Percentiles rank a stretch among this genome's conserved stretches.
phyloP scores from a whole-genome alignment of 2,888 invertebrate species.

The Adineta ricciae region DNA sequence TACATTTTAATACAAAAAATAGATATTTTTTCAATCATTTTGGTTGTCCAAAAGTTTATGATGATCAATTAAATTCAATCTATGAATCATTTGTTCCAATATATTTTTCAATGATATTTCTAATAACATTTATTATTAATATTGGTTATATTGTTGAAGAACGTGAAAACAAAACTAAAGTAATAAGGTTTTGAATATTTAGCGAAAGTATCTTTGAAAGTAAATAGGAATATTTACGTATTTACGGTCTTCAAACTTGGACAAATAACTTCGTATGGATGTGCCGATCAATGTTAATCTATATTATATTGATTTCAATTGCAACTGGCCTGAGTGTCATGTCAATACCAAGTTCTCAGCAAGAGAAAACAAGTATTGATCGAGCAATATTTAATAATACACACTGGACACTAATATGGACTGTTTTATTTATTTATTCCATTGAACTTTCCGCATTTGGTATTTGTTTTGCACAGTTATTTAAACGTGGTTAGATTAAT shows the following conservation, averaged over 20 bases:
- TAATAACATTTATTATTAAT: conserved; percentile 26
- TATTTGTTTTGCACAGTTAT: conserved; percentile 27
- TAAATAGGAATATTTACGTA: conserved; percentile 25
- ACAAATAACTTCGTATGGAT: conserved; percentile 28
- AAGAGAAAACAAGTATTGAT: not conserved
- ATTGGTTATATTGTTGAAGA: conserved; percentile 26
- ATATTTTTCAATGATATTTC: not conserved
- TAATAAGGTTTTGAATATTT: not conserved
- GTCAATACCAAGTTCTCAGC: not conserved
- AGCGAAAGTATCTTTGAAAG: too few species aligned
- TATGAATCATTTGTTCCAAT: conserved; percentile 24
- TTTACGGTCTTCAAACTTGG: conserved; percentile 13
- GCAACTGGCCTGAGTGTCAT: not conserved
- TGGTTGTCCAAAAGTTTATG: conserved; percentile 21
- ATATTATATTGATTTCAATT: not conserved
- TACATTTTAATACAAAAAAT: not conserved
- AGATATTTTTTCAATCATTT: conserved; percentile 7
- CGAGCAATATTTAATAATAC: not conserved
- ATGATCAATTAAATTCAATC: conserved; percentile 23
- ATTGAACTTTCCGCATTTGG: conserved; percentile 25
- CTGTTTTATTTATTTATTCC: conserved; percentile 13
- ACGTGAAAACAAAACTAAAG: conserved; percentile 27
- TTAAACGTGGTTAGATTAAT: conserved; percentile 26
- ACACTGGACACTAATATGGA: not conserved
- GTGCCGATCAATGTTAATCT: conserved; percentile 15